Base-by-base conservation (phyloP, 1,140 invertebrate genomes). In the Apis laboriosa region DNA sequence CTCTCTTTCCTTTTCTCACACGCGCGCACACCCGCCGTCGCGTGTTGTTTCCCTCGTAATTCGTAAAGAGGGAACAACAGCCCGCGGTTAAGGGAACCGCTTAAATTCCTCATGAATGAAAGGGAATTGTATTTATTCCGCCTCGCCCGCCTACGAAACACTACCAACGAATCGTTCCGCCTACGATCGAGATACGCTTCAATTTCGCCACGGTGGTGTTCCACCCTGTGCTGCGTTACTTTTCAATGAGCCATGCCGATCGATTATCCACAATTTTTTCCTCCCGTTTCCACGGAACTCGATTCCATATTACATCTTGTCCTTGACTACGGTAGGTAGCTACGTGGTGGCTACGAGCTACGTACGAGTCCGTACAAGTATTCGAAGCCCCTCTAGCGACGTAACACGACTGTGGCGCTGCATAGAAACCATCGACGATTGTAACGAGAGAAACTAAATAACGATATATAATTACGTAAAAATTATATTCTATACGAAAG, bases 291-390 rank as follows among this genome's bases (percentile, higher is more conserved):
- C 9, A 2, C 56, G 72, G 79, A 81, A 81, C 67, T 75, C 53
- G 66, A 81, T 76, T 81, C 79, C 79, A 76, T 81, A 67, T 81
- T 60, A 53, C 79, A 67, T 43, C 72, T 15, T 82, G 63, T 77
- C 80, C 80, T 82, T 76, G 73, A 17, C 55, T 75, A 17, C 2
- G 24, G 19, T 34, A 15, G 17, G 73, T 55, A 34, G 34, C 34
- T 43, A 43, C 17, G 72, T 51, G 64, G 56, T 43, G 73, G 80
- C 55, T 82, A 77, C 63, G 72, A 76, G 80, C 80, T n/a, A 60
- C 73, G 63, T 68, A 61, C 55, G 80, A 82, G 80, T 77, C 80
- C 73, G 73, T 82, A 82, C 80, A 82, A 82, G 64, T 82, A 68
- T 49, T 34, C 53, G 80, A 82, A 82, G 64, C 80, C 80, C 73